Evolutionary conservation across 2,797 vertebrate genomes (phyloP).

Genomic region (Anabacerthia variegaticeps): DNA sequence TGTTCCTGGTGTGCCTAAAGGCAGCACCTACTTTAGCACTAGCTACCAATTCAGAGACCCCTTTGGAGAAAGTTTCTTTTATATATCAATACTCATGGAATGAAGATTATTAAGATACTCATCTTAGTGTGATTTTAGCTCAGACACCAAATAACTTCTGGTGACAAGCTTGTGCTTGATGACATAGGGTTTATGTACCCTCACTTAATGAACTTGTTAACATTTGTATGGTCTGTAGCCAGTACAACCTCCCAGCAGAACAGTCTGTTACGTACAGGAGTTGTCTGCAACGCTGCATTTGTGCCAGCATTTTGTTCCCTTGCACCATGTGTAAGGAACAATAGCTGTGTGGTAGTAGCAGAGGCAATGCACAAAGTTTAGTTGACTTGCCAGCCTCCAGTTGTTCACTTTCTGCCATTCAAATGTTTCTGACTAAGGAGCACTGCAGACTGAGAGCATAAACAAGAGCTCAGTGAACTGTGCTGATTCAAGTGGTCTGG

Average conservation of each 20-base stretch:
- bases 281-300: neutral
- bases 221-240: neutral
- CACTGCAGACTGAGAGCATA: neutral
- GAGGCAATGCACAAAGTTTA: neutral
- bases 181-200: neutral
- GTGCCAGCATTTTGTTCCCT: neutral
- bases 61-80: neutral
- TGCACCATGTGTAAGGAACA: accelerated
- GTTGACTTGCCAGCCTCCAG: neutral
- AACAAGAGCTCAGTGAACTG: neutral
- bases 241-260: neutral
- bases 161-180: neutral
- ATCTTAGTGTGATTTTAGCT: neutral
- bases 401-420: neutral
- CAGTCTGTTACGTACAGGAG: accelerated
- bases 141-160: neutral
- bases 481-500: neutral
- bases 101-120: neutral
- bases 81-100: neutral
- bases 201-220: neutral
- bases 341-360: neutral
- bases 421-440: neutral
- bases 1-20: neutral
- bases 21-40: neutral
- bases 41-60: neutral